These are phyloP conservation scores for Oryzias curvinotus DNA, from an alignment of 2,113 vertebrate genomes.

Conservation along the genomic window DNA sequence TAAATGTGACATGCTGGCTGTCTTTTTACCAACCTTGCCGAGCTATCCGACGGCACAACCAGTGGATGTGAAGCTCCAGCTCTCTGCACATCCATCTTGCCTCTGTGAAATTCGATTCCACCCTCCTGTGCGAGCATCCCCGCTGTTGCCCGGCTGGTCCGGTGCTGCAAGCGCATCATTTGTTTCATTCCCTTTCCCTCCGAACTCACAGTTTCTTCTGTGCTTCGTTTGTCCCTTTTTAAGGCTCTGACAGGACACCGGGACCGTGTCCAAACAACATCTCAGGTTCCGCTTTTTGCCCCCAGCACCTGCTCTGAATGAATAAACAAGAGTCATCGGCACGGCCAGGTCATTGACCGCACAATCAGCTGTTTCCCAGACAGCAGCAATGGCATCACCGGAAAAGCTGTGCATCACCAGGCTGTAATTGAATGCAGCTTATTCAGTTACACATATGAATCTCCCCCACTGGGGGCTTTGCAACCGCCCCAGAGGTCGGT, in stretches of 20 bases:
- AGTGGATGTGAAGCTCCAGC: slow-evolving; percentile 12
- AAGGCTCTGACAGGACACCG: slow-evolving; percentile 21
- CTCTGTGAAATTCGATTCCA: slow-evolving; percentile 56
- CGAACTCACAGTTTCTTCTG: slow-evolving; percentile 4
- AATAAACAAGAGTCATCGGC: slow-evolving; percentile 54
- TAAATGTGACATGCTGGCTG: slow-evolving; percentile 45
- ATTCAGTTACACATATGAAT: slow-evolving; percentile 59
- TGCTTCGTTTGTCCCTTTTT: slow-evolving; percentile 21
- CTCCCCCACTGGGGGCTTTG: slow-evolving; percentile 31
- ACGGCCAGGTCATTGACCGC: slow-evolving; percentile 45
- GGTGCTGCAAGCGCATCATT: slow-evolving; percentile 35
- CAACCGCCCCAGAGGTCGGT: slow-evolving; percentile 38
- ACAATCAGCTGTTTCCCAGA: slow-evolving; percentile 49
- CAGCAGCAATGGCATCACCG: slow-evolving; percentile 52
- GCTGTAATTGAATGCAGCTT: slow-evolving; percentile 63
- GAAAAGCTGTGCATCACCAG: slow-evolving; percentile 46
- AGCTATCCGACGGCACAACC: slow-evolving; percentile 38
- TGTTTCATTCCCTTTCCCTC: slow-evolving; percentile 28
- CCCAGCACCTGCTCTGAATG: slow-evolving; percentile 40
- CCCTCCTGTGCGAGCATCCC: slow-evolving; percentile 31
- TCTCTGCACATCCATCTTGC: slow-evolving; percentile 59
- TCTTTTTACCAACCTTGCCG: slow-evolving; percentile 33
- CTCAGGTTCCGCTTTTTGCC: slow-evolving; percentile 39
- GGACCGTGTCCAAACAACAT: slow-evolving; percentile 36
- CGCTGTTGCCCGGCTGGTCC: slow-evolving; percentile 41